These are phyloP conservation scores for Rhinichthys klamathensis DNA, from an alignment of 2,113 vertebrate species.

Conservation along the genomic window DNA sequence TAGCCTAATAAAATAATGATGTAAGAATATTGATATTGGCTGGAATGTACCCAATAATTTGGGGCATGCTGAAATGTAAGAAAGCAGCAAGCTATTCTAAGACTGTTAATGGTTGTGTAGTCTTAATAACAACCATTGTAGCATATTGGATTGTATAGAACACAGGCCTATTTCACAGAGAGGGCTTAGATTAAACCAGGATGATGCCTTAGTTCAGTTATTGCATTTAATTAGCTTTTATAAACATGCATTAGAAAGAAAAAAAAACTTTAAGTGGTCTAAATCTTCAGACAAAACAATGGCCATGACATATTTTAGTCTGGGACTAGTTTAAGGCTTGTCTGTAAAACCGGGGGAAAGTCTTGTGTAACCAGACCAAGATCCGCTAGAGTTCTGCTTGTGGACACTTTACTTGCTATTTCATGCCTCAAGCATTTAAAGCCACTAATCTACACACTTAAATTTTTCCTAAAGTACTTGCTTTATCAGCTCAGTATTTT, in stretches of 20 bases:
- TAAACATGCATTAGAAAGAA: too few species aligned
- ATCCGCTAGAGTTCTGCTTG: background rate
- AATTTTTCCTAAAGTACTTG: background rate
- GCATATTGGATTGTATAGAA: background rate
- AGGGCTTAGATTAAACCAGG: too few species aligned
- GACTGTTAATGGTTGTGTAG: background rate
- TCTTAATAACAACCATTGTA: background rate
- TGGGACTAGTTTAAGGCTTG: too few species aligned
- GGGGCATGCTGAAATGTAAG: background rate
- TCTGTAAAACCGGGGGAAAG: too few species aligned
- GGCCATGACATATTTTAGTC: too few species aligned
- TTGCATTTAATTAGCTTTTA: too few species aligned
- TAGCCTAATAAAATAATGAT: background rate
- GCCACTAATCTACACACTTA: background rate
- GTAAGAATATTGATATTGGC: background rate
- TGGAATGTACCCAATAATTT: conserved; percentile 5
- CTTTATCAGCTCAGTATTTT: background rate
- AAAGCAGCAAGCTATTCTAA: background rate
- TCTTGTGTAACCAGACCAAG: background rate
- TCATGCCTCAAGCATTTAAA: background rate
- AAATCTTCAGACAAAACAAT: too few species aligned
- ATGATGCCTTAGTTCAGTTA: too few species aligned
- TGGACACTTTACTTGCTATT: background rate
- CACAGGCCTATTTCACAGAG: background rate
- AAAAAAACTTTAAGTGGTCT: too few species aligned